Base-by-base conservation (phyloP, 1,140 invertebrate species). In the Drosophila erecta region DNA sequence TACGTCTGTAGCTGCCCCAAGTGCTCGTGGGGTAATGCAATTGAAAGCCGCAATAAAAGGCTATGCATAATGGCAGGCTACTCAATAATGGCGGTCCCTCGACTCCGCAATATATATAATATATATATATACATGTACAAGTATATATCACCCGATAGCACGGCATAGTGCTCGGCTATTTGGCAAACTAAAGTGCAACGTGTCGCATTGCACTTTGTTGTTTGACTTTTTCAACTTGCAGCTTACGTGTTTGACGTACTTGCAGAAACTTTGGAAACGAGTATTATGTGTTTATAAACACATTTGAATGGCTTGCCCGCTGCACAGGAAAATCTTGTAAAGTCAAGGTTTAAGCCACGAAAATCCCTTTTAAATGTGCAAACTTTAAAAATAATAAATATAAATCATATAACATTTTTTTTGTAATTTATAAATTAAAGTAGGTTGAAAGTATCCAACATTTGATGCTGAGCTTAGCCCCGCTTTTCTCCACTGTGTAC, bases 21-120 rank as follows among this genome's bases (percentile, higher is more conserved):
- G 66, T n/a, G 46, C 14, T 20, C 17, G n/a, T 8, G 10, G 40
- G 66, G 59, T 79, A 80, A 75, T 79, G 78, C 78, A 66, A 71
- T 71, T 62, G 78, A 72, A 81, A 74, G 74, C 64, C 79, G 67
- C 79, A 83, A 75, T 70, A 83, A 84, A 80, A 81, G 81, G 76
- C 60, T 60, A 55, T 79, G 80, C 71, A 84, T 84, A 84, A 84
- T 84, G 80, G 76, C 75, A 53, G 69, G 70, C 30, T 76, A 76
- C 75, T 77, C 67, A 76, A 73, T 76, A 76, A 51, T 64, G 64
- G 46, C 46, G 55, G 51, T 75, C 51, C 46, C 41, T 71, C 43
- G 5, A 15, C 64, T 41, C 27, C 46, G 7, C 44, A 35, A 46
- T 46, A 62, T 66, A 30, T 46, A 79, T 69, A 81, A 14, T 38